These are phyloP conservation scores for Helleia helle DNA, from an alignment of 2,888 invertebrate genomes.

Conservation along the genomic window DNA sequence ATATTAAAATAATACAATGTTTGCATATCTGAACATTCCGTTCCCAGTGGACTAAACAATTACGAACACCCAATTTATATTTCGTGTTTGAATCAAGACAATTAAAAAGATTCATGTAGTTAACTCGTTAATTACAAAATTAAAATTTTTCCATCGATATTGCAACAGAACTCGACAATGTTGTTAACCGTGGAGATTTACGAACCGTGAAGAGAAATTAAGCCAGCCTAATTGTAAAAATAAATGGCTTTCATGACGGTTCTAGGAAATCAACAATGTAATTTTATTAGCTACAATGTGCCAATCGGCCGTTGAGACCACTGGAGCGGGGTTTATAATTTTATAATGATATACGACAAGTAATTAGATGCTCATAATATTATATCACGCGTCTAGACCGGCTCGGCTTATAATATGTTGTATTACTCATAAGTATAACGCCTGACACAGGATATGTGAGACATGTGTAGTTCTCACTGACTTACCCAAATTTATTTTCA, in stretches of 20 bases:
- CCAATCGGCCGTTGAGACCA: constrained; percentile 28
- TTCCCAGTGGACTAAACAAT: constrained; percentile 9
- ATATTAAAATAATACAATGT: neutral
- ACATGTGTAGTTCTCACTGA: too few species aligned
- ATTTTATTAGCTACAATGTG: constrained; percentile 28
- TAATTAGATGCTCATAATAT: constrained; percentile 3
- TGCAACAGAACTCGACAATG: constrained; percentile 29
- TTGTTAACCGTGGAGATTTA: constrained; percentile 41
- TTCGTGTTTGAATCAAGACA: constrained; percentile 1
- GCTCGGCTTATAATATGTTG: too few species aligned
- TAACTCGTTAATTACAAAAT: constrained; percentile 11
- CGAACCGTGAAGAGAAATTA: constrained; percentile 43
- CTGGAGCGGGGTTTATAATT: constrained; percentile 21
- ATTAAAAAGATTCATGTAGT: constrained; percentile 3
- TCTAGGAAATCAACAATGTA: constrained; percentile 31
- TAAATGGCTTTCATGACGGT: constrained; percentile 20
- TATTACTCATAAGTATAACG: too few species aligned
- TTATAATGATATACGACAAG: constrained; percentile 7
- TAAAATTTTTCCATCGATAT: constrained; percentile 11
- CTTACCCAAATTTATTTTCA: too few species aligned
- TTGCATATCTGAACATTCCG: too few species aligned
- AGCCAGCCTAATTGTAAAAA: constrained; percentile 33
- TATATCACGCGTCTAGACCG: constrained; percentile 5
- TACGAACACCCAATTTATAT: constrained; percentile 6
- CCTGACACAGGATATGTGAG: too few species aligned